A percentile compares a stretch with the other conserved stretches of the same genome.
Conservation (phyloP, 2,888 invertebrate genomes). For the Monochamus alternatus region DNA sequence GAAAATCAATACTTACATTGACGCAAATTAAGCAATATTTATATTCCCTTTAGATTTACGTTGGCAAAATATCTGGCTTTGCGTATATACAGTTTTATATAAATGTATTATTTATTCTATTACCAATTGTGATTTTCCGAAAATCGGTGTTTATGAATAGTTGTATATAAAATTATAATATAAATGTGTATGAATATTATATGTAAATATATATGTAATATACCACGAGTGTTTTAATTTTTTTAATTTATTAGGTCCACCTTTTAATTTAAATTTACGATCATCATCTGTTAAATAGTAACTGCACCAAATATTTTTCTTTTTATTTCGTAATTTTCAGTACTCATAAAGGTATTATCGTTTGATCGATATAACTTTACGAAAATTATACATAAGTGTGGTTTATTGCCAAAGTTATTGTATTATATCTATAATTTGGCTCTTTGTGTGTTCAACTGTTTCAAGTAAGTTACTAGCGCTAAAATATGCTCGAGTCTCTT, state of each 20-base stretch:
- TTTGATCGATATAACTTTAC: too few relatives aligned
- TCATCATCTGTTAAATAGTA: not conserved
- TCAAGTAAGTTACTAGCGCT: too few relatives aligned
- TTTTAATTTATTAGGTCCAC: not conserved
- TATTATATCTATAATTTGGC: too few relatives aligned
- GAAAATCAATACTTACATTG: not conserved
- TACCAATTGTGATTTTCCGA: conserved; percentile 41
- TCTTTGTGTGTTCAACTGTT: too few relatives aligned
- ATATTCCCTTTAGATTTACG: not conserved
- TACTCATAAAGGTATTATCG: too few relatives aligned
- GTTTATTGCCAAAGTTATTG: too few relatives aligned
- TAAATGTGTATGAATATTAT: conserved; percentile 53
- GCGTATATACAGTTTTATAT: conserved; percentile 14
- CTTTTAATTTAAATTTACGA: not conserved
- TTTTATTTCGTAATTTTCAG: too few relatives aligned
- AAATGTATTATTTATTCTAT: conserved; percentile 32
- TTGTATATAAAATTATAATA: conserved; percentile 50
- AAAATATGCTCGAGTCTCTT: too few relatives aligned
- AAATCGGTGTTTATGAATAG: conserved; percentile 39
- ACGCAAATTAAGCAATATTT: conserved; percentile 13
- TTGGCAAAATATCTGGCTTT: conserved; percentile 14
- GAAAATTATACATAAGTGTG: too few relatives aligned
- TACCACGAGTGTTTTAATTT: conserved; percentile 25
- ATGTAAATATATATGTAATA: conserved; percentile 53
- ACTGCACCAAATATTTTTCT: not conserved